Conservation (phyloP, 2,888 invertebrate species). For the Choristoneura rosaceana region DNA sequence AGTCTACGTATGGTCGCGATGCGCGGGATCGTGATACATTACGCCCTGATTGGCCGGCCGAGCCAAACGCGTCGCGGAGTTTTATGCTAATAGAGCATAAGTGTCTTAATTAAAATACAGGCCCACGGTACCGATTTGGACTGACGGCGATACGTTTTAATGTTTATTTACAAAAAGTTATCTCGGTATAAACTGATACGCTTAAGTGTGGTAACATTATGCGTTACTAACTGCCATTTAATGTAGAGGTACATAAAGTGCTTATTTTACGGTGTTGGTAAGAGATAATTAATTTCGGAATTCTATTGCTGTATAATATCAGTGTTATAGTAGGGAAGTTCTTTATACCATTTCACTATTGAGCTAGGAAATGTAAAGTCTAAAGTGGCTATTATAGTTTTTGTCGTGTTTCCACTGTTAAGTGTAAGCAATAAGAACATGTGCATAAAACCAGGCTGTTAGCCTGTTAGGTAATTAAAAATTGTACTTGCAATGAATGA, state of each 20-base stretch:
- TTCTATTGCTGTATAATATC: not conserved
- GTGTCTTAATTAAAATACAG: slow-evolving; percentile 40
- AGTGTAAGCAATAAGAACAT: too few species aligned
- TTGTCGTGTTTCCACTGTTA: not conserved
- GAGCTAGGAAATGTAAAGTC: not conserved
- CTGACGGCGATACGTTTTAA: slow-evolving; percentile 26
- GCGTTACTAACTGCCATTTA: not conserved
- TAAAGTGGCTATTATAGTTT: not conserved
- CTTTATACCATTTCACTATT: not conserved
- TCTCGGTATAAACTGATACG: slow-evolving; percentile 19
- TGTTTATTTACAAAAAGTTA: slow-evolving; percentile 29
- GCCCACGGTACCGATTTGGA: slow-evolving; percentile 18
- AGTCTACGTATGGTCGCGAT: slow-evolving; percentile 48
- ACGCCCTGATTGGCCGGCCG: slow-evolving; percentile 20
- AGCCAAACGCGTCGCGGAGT: slow-evolving; percentile 3
- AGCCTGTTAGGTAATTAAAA: too few species aligned
- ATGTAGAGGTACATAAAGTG: not conserved
- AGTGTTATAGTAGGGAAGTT: not conserved
- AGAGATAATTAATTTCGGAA: slow-evolving; percentile 6
- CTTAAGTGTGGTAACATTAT: slow-evolving; percentile 12
- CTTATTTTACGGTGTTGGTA: not conserved
- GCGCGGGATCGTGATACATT: slow-evolving; percentile 19
- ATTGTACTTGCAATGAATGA: too few species aligned
- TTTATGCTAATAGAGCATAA: slow-evolving; percentile 35
- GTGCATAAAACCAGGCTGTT: too few species aligned